Conservation (phyloP, 2,113 vertebrate genomes). For the Stegostoma tigrinum region DNA sequence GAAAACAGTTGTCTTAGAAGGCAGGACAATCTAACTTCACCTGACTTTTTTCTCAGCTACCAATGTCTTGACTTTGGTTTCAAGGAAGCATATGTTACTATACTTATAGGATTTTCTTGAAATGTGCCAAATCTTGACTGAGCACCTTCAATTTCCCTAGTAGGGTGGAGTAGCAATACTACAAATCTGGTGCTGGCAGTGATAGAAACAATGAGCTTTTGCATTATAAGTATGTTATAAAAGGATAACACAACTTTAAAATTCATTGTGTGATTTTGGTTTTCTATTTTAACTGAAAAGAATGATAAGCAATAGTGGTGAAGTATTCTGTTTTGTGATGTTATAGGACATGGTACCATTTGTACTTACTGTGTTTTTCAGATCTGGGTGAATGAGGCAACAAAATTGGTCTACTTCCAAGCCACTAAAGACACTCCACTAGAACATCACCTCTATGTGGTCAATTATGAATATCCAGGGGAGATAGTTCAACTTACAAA, state of each 20-base stretch:
- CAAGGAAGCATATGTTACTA: background rate
- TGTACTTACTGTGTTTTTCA: constrained; percentile 45
- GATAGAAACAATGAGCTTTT: background rate
- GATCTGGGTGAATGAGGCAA: constrained; percentile 94
- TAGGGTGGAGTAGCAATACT: background rate
- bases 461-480: constrained; percentile 74
- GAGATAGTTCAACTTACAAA: constrained; percentile 84
- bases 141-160: background rate
- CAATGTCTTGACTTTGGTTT: background rate
- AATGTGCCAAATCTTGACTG: background rate
- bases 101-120: background rate
- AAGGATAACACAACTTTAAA: background rate
- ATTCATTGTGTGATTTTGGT: background rate
- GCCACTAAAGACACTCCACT: constrained; percentile 86
- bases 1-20: background rate
- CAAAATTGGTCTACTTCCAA: constrained; percentile 87
- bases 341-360: background rate
- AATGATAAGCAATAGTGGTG: background rate
- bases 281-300: background rate
- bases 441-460: constrained; percentile 91
- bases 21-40: background rate
- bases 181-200: background rate
- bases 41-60: background rate
- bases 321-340: background rate
- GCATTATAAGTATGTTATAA: background rate